Base-by-base conservation (phyloP, 2,113 vertebrate species). In the Myotis brandtii region DNA sequence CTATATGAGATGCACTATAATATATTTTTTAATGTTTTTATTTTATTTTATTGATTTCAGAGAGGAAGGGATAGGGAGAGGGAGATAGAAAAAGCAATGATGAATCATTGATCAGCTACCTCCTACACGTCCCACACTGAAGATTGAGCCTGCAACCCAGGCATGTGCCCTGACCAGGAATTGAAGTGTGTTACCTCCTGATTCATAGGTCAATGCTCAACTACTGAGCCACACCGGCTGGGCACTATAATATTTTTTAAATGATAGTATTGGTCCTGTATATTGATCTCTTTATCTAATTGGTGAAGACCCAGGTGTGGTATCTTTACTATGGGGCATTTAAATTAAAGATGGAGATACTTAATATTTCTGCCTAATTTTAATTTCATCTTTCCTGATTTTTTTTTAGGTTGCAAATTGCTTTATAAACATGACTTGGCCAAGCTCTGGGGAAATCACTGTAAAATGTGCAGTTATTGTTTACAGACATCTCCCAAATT, bases 361-460 rank as follows among this genome's bases (percentile, higher is more conserved):
- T 91, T 86, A 75, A 23, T 95, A 46, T 95, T 87, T 93, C 32
- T 91, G 32, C n/a, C 32, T 95, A 75, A 62, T 89, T 16, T 93
- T 95, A 86, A 92, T 88, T 96, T 96, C 92, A 75, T 95, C n/a
- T 97, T 94, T 94, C 81, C 82, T 95, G 14, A 27, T 86, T 91
- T 97, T 46, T 72, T 90, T 95, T 16, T 98, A 99, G 99, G 99
- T 97, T 99, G 99, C 96, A 99, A 99, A 94, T 98, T 99, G 94
- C 99, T 99, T 66, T 99, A 99, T 95, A 99, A 99, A 96, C 99
- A 99, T 10, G 99, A 99, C 96, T 97, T 99, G 98, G 98, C 98
- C 6, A 99, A 99, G 97, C 99, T 98, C 95, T 99, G 99, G 99
- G 99, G 99, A 75, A 99, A 96, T 95, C 99, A 99, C 98, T 99